Base-by-base conservation (phyloP, 2,113 vertebrate species). In the Dascyllus trimaculatus region DNA sequence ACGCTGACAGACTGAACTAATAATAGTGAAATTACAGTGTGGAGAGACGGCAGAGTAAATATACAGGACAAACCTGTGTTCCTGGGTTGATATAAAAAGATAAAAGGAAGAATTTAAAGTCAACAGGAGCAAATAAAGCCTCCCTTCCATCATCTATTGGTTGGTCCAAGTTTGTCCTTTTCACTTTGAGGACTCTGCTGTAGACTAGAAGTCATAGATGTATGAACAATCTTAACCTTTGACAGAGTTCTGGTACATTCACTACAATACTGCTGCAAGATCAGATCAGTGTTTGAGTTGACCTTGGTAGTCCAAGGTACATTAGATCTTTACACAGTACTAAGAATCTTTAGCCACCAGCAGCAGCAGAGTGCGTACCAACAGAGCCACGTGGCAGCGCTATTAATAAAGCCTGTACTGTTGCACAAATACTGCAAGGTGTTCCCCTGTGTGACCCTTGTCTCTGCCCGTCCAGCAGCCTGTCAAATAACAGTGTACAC, bases 321-420 rank as follows among this genome's bases (percentile, higher is more conserved):
- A 76, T 80, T 54, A 80, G 80, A 81, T 80, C 63, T 74, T 68
- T 59, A 35, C 60, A 21, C 58, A 26, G 67, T 64, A 61, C 51
- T 45, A 43, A 63, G 40, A 63, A 35, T 86, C 65, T 74, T 65
- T 54, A 78, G 63, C 69, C 57, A 25, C 56, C 53, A 66, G 68
- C 75, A 35, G 32, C 32, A 65, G 61, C 72, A 78, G 32, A 46
- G 63, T 2, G 48, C 82, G 82, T 88, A 53, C 74, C 84, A 72
- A 43, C 40, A 24, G 67, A 74, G 29, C 76, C 88, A 90, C 38
- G 66, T 88, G 81, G 86, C 66, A 14, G 66, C 10, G 25, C 92
- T 94, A 95, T 90, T 88, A 91, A 93, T 94, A 95, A 88, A 84
- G 78, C 64, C 53, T 57, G 82, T 69, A 53, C 81, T 85, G 82